These are phyloP conservation scores for Cladopsammia gracilis DNA, from an alignment of 64 coral and sea anemone species.

Conservation along the genomic window DNA sequence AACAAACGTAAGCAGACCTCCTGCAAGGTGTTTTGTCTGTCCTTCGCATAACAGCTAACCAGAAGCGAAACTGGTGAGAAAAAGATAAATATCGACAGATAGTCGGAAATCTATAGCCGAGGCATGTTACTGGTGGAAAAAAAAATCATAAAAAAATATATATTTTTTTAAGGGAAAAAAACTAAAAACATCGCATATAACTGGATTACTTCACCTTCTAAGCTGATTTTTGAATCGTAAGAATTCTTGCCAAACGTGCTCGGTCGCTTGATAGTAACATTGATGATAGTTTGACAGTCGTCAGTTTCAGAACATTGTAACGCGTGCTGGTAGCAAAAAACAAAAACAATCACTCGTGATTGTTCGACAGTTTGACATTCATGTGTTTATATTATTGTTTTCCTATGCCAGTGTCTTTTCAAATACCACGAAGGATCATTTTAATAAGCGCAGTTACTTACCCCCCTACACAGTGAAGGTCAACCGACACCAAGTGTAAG, in stretches of 20 bases:
- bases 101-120: background rate
- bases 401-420: background rate
- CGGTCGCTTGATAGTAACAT: background rate
- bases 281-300: background rate
- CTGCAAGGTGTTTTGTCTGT: conserved; percentile 13
- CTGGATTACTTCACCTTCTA: conserved; percentile 16
- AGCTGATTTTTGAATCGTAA: conserved; percentile 30
- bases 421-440: conserved; percentile 31
- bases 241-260: conserved; percentile 2
- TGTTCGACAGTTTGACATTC: background rate
- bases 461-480: conserved; percentile 36
- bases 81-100: background rate
- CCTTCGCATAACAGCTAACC: background rate
- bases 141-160: background rate
- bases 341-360: background rate
- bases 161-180: background rate
- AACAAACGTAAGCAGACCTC: conserved; percentile 46
- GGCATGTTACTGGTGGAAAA: background rate
- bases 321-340: background rate
- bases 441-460: conserved; percentile 2
- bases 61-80: background rate
- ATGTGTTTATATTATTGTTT: background rate
- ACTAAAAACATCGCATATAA: background rate
- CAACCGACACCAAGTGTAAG: background rate
- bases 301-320: background rate